Evolutionary conservation across 2,797 vertebrate genomes (phyloP).

Genomic region (Taenioides sp.): DNA sequence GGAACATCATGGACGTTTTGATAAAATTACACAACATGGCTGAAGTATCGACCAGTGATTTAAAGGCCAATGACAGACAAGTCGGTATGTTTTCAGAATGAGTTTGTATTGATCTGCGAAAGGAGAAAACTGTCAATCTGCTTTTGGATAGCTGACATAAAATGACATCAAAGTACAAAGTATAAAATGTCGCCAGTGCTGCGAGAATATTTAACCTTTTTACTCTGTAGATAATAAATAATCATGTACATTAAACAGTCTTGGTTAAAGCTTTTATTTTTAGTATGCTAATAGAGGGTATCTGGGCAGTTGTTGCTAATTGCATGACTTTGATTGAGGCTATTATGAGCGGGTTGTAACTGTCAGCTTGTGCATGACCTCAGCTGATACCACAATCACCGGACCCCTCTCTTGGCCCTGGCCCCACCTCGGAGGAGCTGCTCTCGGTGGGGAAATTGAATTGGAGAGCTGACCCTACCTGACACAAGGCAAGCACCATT

Average conservation of each 20-base stretch:
- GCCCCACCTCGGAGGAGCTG: conserved; percentile 40
- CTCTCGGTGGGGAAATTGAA: conserved; percentile 75
- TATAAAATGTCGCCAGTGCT: background rate
- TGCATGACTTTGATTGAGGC: conserved; percentile 12
- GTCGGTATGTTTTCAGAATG: conserved; percentile 13
- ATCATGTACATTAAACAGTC: background rate
- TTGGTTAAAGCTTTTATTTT: too few species aligned
- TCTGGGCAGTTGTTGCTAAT: background rate
- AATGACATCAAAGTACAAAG: conserved; percentile 2
- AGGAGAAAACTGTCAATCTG: conserved; percentile 9
- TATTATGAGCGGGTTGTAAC: conserved; percentile 5
- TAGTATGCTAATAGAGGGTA: too few species aligned
- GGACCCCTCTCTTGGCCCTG: conserved; percentile 1
- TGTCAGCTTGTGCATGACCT: conserved; percentile 12
- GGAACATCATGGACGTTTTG: conserved; percentile 7
- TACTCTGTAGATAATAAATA: conserved; percentile 1
- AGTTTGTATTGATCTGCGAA: conserved; percentile 15
- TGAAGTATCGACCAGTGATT: conserved; percentile 10
- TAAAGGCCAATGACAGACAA: conserved; percentile 17
- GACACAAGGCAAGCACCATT: conserved; percentile 73
- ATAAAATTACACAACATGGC: conserved; percentile 11
- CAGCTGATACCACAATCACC: conserved; percentile 17
- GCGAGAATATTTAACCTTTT: background rate
- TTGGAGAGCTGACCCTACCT: conserved; percentile 72
- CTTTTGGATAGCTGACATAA: conserved; percentile 3